phyloP scores from a whole-genome alignment of 2,888 invertebrate genomes.

The Laothoe populi region DNA sequence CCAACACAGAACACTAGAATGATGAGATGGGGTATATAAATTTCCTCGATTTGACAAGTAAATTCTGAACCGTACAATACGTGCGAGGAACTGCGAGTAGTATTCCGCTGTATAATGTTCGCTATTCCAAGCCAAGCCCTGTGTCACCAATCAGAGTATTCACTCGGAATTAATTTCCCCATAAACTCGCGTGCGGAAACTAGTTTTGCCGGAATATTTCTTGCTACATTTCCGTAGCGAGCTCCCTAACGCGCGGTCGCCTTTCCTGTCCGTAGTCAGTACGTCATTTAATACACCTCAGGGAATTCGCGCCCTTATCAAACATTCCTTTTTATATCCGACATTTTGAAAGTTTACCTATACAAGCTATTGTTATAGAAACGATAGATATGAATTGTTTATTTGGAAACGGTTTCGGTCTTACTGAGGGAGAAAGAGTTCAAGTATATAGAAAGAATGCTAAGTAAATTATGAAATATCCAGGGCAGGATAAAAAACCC shows the following conservation, averaged over 20 bases:
- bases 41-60: not conserved
- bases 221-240: slow-evolving; percentile 2
- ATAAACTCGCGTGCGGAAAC: slow-evolving; percentile 1
- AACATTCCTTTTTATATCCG: slow-evolving; percentile 19
- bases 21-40: not conserved
- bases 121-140: not conserved
- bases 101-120: not conserved
- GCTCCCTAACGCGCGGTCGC: slow-evolving; percentile 19
- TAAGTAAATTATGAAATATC: too few species aligned
- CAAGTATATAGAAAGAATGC: too few species aligned
- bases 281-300: slow-evolving; percentile 24
- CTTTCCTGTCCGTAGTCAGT: slow-evolving; percentile 21
- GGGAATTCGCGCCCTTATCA: slow-evolving; percentile 24
- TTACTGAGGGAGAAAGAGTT: too few species aligned
- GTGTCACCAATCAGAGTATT: slow-evolving; percentile 1
- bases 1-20: not conserved
- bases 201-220: slow-evolving; percentile 14
- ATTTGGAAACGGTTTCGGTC: not conserved
- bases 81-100: not conserved
- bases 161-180: slow-evolving; percentile 15
- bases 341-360: slow-evolving; percentile 19
- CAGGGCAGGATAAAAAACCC: too few species aligned
- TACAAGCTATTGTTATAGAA: slow-evolving; percentile 18
- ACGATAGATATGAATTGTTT: slow-evolving; percentile 11
- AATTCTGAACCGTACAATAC: not conserved